These are phyloP conservation scores for Magallana nippona DNA, from an alignment of 2,888 invertebrate genomes.

Conservation along the genomic window DNA sequence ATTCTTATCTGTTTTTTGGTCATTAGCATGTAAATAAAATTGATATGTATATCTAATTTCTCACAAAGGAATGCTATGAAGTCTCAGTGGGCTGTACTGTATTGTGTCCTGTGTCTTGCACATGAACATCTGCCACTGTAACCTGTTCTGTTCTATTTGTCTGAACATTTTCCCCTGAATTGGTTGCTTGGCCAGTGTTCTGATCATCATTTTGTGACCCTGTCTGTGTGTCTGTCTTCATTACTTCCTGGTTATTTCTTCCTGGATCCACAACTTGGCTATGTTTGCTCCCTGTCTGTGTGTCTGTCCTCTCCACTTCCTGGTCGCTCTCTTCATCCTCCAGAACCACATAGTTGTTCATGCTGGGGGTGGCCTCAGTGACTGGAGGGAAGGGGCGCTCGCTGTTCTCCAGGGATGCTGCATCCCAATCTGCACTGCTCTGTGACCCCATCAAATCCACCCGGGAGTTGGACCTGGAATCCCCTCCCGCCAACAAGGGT, in stretches of 20 bases:
- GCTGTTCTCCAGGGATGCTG: conserved; percentile 60
- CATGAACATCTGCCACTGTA: background rate
- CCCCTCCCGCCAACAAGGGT: conserved; percentile 53
- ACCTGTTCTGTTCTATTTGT: background rate
- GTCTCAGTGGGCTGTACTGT: background rate
- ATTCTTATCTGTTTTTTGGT: too few relatives aligned
- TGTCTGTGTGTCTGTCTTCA: background rate
- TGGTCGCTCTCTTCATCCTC: conserved; percentile 46
- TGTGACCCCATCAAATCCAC: conserved; percentile 18
- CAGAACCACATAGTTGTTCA: conserved; percentile 70
- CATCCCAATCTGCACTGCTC: conserved; percentile 62
- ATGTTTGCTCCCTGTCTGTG: background rate
- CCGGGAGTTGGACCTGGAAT: conserved; percentile 33
- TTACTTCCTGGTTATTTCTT: background rate
- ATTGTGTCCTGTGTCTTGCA: background rate
- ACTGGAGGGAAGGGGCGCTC: conserved; percentile 46
- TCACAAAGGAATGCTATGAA: conserved; percentile 6
- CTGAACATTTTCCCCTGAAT: background rate
- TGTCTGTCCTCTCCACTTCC: conserved; percentile 9
- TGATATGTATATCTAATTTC: background rate
- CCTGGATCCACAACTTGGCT: background rate
- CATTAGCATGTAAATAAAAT: too few relatives aligned
- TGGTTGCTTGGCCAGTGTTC: background rate
- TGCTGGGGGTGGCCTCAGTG: conserved; percentile 62
- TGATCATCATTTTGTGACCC: background rate